phyloP scores from a whole-genome alignment of 2,888 invertebrate genomes.

The Eupsilia transversa region DNA sequence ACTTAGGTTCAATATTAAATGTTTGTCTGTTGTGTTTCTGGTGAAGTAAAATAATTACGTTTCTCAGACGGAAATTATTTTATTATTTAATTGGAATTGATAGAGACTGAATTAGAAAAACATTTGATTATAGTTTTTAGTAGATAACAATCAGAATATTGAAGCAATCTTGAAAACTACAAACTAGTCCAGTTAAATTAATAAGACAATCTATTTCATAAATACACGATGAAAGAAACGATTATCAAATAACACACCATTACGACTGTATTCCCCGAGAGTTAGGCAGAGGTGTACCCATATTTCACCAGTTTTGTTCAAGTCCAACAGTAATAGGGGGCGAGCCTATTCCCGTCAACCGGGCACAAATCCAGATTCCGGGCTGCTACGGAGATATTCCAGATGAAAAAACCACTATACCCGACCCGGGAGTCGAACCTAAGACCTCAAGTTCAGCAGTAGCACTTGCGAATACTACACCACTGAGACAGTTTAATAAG shows the following conservation, averaged over 20 bases:
- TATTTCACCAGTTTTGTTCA: background rate
- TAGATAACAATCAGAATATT: background rate
- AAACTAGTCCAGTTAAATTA: background rate
- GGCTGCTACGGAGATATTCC: background rate
- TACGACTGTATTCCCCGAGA: no score
- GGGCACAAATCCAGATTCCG: background rate
- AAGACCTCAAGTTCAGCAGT: background rate
- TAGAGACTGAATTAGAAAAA: background rate
- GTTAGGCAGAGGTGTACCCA: background rate
- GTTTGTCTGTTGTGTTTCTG: slow-evolving; percentile 1
- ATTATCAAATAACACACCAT: background rate
- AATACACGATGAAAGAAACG: background rate
- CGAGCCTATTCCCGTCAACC: background rate
- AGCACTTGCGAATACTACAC: no score
- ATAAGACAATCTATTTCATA: background rate
- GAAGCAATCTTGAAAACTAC: background rate
- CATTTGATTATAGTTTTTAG: background rate
- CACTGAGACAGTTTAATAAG: background rate
- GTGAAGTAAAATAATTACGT: slow-evolving; percentile 15
- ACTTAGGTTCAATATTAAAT: slow-evolving; percentile 28
- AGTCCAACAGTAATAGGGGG: background rate
- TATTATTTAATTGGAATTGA: background rate
- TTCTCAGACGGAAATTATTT: slow-evolving; percentile 9
- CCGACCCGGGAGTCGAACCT: background rate
- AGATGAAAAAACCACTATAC: background rate